A percentile compares a stretch with the other conserved stretches of the same genome.
These are phyloP conservation scores for Philereme vetulata DNA, from an alignment of 2,888 invertebrate species.

Conservation along the genomic window DNA sequence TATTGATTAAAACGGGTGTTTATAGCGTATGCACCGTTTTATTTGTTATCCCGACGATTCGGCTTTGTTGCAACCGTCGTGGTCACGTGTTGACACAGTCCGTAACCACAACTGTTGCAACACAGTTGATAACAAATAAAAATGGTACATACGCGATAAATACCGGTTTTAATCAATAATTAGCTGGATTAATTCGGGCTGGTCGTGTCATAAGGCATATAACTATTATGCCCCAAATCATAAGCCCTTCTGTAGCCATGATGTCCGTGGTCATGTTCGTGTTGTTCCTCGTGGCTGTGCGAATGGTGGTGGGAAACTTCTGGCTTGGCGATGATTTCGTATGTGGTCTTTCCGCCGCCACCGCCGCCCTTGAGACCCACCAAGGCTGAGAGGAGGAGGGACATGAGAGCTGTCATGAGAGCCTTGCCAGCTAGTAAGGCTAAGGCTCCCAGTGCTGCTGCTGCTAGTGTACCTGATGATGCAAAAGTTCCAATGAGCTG, in stretches of 20 bases:
- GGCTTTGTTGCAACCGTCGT: too few relatives aligned
- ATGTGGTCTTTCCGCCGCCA: conserved; percentile 89
- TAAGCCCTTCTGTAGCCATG: conserved; percentile 83
- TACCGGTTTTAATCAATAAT: too few relatives aligned
- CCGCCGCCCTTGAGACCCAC: conserved; percentile 89
- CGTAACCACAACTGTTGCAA: too few relatives aligned
- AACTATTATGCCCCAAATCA: conserved; percentile 73
- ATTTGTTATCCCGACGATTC: too few relatives aligned
- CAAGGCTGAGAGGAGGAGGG: conserved; percentile 89
- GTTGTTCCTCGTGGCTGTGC: conserved; percentile 88
- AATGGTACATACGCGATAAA: too few relatives aligned
- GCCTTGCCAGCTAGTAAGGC: conserved; percentile 93
- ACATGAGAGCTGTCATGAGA: conserved; percentile 91
- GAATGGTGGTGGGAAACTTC: conserved; percentile 88
- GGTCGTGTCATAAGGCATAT: conserved; percentile 71
- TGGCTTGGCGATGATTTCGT: conserved; percentile 93
- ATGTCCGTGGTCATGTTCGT: conserved; percentile 80
- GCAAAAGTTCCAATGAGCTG: too few relatives aligned
- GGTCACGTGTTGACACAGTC: too few relatives aligned
- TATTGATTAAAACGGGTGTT: too few relatives aligned
- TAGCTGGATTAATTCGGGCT: conserved; percentile 45
- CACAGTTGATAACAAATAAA: too few relatives aligned
- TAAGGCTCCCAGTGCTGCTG: conserved; percentile 88
- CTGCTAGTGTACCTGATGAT: conserved; percentile 85
- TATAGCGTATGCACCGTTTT: too few relatives aligned